A percentile compares a stretch with the other conserved stretches of the same genome.
Evolutionary conservation across 2,113 vertebrate species (phyloP).

Genomic region (Microcebus tavaratra): DNA sequence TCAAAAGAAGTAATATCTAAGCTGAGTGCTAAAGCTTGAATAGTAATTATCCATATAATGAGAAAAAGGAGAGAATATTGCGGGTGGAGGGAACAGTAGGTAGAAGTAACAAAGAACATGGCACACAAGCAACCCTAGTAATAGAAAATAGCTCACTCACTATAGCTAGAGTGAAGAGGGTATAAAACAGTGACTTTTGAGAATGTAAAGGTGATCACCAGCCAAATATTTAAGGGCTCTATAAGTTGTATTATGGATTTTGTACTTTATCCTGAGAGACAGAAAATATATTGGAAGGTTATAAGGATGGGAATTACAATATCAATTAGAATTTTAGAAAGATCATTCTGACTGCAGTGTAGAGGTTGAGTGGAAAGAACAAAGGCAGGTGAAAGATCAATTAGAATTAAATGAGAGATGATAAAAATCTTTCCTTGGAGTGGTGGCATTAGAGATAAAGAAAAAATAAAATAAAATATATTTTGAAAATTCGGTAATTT

Average conservation of each 20-base stretch:
- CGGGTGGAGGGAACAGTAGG: neutral
- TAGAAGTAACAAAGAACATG: neutral
- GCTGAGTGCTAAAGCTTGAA: neutral
- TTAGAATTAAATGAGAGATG: slow-evolving; percentile 14
- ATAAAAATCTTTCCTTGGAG: neutral
- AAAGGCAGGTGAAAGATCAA: slow-evolving; percentile 4
- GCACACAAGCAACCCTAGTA: neutral
- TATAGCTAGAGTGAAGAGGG: neutral
- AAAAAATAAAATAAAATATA: neutral
- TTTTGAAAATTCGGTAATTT: slow-evolving; percentile 9
- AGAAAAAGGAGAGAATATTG: neutral
- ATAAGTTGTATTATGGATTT: neutral
- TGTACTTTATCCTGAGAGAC: neutral
- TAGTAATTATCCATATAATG: neutral
- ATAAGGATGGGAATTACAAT: neutral
- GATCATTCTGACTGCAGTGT: neutral
- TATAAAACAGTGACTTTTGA: neutral
- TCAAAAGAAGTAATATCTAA: neutral
- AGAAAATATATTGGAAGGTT: neutral
- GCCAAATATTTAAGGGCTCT: neutral
- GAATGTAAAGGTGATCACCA: neutral
- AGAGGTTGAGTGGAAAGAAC: neutral
- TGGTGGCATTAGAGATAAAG: neutral
- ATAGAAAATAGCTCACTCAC: neutral
- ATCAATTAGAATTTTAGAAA: slow-evolving; percentile 13